Percentiles rank a stretch among this genome's conserved stretches.
These are phyloP conservation scores for Tragelaphus buxtoni DNA, from an alignment of 2,113 vertebrate species.

Conservation along the genomic window DNA sequence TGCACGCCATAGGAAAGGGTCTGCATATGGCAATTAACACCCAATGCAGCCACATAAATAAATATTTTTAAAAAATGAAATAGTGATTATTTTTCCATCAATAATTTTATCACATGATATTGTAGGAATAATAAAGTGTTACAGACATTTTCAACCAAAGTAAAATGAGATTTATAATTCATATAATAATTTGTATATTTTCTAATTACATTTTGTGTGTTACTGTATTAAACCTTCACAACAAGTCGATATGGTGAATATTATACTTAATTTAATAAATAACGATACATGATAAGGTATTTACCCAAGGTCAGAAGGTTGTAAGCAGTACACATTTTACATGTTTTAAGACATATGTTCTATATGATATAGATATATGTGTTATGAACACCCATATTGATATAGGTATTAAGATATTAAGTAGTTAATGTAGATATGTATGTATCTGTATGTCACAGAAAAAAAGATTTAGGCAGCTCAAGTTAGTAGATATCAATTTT, in stretches of 20 bases:
- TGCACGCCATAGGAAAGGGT: accelerated
- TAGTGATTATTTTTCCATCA: neutral
- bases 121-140: neutral
- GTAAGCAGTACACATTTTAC: neutral
- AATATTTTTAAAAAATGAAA: neutral
- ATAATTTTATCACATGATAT: neutral
- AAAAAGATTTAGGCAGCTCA: neutral
- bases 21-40: neutral
- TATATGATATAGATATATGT: neutral
- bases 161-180: neutral
- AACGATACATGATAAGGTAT: neutral
- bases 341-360: neutral
- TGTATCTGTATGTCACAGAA: neutral
- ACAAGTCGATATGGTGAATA: neutral
- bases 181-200: neutral
- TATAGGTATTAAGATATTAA: neutral
- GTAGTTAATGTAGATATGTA: neutral
- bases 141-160: neutral
- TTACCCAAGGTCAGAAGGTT: neutral
- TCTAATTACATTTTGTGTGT: neutral
- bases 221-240: neutral
- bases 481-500: neutral
- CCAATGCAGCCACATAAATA: neutral
- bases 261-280: neutral
- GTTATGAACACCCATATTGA: neutral